Evolutionary conservation across 2,797 vertebrate genomes (phyloP), one percentile per base, ranked within the genome.

Genomic region (Anisognathus igniventris): DNA sequence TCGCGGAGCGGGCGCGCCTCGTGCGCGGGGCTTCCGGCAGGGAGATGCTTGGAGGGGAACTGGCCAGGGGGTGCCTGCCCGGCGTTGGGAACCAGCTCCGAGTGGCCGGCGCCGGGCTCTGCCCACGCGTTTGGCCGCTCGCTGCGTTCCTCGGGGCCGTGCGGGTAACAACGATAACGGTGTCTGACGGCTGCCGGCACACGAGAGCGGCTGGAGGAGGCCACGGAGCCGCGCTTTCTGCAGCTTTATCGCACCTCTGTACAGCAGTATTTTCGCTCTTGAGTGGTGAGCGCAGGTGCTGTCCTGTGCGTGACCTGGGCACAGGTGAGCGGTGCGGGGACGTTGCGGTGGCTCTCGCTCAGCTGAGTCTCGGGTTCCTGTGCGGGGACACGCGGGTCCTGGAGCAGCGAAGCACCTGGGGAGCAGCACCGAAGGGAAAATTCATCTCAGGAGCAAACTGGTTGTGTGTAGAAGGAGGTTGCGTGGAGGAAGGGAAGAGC

Each of bases 351-450:
- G n/a, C 8, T 23, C 45, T 1, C 2, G 37, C 61, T 19, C 25
- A 0, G 40, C 35, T 5, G 42, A 8, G n/a, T 4, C 27, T 0
- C 7, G 3, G 33, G 16, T 1, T 39, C 17, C 60, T 33, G 20
- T 16, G 56, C 20, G 14, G 39, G 45, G 44, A 5, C 31, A 4
- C 7, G 5, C 51, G 13, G 62, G 39, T 28, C 60, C 40, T 16
- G 65, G 47, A 10, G 75, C 73, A 6, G 31, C 1, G 9, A 16
- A 39, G 54, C 42, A 30, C 13, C 15, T 4, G 56, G 19, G 40
- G 19, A n/a, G 56, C 79, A 17, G 48, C 9, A 37, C 23, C 15
- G 15, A 5, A 5, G 10, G 2, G 56, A 9, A 30, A 37, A 47
- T 6, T 19, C 30, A 16, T 24, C 44, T 8, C 1, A 2, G 42